phyloP scores from a whole-genome alignment of 2,888 invertebrate genomes.

The Pecten maximus region DNA sequence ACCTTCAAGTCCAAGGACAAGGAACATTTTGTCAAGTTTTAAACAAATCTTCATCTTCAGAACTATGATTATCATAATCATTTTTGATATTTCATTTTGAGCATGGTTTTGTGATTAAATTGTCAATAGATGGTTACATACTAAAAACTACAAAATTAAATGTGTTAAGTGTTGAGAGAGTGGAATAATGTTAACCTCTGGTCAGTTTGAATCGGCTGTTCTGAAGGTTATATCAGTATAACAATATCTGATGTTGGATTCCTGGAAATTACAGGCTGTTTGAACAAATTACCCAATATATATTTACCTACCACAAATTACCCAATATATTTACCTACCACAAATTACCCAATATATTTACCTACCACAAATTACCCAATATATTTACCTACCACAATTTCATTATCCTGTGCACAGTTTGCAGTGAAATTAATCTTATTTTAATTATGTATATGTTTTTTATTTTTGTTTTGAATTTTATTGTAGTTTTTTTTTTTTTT shows the following conservation, averaged over 20 bases:
- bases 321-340: no score
- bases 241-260: no score
- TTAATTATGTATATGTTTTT: background rate
- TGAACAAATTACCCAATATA: background rate
- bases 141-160: no score
- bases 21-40: no score
- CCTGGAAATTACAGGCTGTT: background rate
- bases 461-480: no score
- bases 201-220: no score
- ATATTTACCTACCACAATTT: background rate
- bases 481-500: background rate
- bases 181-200: no score
- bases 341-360: no score
- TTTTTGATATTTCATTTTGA: background rate
- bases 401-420: background rate
- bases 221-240: no score
- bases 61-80: background rate
- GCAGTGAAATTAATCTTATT: background rate
- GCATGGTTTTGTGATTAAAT: background rate
- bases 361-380: background rate
- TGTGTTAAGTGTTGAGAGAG: no score
- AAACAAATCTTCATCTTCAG: background rate
- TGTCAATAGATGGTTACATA: background rate
- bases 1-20: no score
- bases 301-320: no score